Percentiles rank a stretch among this genome's conserved stretches.
These are phyloP conservation scores for Tethea ocularis DNA, from an alignment of 2,888 invertebrate species.

Conservation along the genomic window DNA sequence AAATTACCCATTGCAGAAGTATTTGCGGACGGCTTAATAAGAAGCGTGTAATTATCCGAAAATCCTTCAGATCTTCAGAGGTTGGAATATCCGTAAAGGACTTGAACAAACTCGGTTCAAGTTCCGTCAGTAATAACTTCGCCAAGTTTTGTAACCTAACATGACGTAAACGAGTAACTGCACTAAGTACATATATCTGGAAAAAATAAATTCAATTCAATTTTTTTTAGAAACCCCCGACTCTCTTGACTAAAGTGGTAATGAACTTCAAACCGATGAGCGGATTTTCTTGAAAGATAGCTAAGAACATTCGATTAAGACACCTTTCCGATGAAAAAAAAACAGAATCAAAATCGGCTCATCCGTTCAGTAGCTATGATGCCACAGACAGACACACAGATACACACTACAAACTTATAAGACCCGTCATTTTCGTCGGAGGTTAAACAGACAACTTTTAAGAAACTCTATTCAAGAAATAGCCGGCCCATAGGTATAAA, in stretches of 20 bases:
- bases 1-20: conserved; percentile 52
- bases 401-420: too few relatives aligned
- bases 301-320: too few relatives aligned
- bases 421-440: too few relatives aligned
- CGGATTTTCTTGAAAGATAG: too few relatives aligned
- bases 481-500: conserved; percentile 19
- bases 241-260: too few relatives aligned
- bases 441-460: conserved; percentile 28
- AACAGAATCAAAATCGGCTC: too few relatives aligned
- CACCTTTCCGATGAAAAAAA: too few relatives aligned
- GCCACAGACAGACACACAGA: too few relatives aligned
- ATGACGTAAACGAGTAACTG: conserved; percentile 38
- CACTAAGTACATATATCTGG: conserved; percentile 15
- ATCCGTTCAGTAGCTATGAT: too few relatives aligned
- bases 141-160: conserved; percentile 40
- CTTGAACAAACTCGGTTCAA: conserved; percentile 62
- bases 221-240: too few relatives aligned
- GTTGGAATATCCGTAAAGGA: conserved; percentile 56
- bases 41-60: conserved; percentile 69
- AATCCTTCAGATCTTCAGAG: conserved; percentile 51
- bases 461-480: conserved; percentile 13
- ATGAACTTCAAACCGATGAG: too few relatives aligned
- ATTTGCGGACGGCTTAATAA: conserved; percentile 69
- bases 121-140: conserved; percentile 56
- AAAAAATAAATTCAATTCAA: too few relatives aligned